A percentile compares a stretch with the other conserved stretches of the same genome.
phyloP scores from a whole-genome alignment of 1,140 invertebrate species.

The Asobara japonica region DNA sequence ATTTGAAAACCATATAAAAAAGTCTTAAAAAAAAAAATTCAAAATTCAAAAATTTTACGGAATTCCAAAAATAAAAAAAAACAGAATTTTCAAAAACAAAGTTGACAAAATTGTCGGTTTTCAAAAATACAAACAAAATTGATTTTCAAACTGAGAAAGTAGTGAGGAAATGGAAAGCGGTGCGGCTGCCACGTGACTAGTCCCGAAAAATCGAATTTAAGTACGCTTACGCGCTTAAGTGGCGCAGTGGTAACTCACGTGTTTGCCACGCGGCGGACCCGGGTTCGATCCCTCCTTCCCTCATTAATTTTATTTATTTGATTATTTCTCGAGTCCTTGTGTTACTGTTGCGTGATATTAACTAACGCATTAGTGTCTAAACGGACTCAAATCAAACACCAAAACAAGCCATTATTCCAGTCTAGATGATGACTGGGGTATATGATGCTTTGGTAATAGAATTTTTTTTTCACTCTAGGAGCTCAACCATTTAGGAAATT shows the following conservation, averaged over 20 bases:
- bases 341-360: constrained; percentile 5
- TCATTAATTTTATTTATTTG: background rate
- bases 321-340: background rate
- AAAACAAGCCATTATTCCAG: constrained; percentile 8
- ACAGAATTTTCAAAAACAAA: too few relatives aligned
- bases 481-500: background rate
- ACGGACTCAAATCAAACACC: background rate
- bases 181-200: background rate
- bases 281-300: background rate
- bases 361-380: background rate
- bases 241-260: background rate
- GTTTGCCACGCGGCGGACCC: background rate
- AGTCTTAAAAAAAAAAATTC: too few relatives aligned
- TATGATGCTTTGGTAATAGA: background rate
- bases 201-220: background rate
- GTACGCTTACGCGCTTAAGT: background rate
- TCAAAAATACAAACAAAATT: too few relatives aligned
- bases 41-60: too few relatives aligned
- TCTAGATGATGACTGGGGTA: background rate
- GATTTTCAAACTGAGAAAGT: too few relatives aligned
- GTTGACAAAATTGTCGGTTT: too few relatives aligned
- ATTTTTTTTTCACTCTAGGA: background rate
- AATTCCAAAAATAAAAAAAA: too few relatives aligned
- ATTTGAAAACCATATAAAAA: too few relatives aligned
- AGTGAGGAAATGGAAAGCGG: background rate